phyloP scores from a whole-genome alignment of 2,888 invertebrate genomes.

The Limnephilus marmoratus region DNA sequence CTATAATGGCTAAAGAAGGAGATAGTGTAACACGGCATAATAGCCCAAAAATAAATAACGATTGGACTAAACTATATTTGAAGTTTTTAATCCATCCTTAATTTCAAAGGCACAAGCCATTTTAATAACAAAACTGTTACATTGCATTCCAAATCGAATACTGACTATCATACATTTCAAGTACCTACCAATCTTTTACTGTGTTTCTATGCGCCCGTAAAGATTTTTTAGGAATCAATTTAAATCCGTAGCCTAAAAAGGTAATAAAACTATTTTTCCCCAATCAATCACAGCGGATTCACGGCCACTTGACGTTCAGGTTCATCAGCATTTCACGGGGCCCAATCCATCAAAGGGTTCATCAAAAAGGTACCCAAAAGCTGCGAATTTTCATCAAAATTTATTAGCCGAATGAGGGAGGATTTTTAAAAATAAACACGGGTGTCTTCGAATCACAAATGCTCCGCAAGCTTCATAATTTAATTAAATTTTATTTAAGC shows the following conservation, averaged over 20 bases:
- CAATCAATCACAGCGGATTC: slow-evolving; percentile 47
- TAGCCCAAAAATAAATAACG: too few species aligned
- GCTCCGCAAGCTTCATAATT: background rate
- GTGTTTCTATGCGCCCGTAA: background rate
- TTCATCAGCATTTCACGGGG: slow-evolving; percentile 27
- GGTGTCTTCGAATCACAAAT: background rate
- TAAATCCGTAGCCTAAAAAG: slow-evolving; percentile 14
- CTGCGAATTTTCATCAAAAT: slow-evolving; percentile 17
- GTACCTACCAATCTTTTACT: background rate
- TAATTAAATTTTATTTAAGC: background rate
- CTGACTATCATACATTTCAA: background rate
- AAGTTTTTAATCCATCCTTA: too few species aligned
- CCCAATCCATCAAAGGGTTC: slow-evolving; percentile 44
- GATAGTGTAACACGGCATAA: too few species aligned
- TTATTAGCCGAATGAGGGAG: slow-evolving; percentile 39
- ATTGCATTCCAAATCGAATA: background rate
- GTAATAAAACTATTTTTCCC: slow-evolving; percentile 34
- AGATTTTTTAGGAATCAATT: background rate
- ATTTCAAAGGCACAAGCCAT: background rate
- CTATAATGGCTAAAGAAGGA: too few species aligned
- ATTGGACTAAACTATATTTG: too few species aligned
- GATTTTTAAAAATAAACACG: slow-evolving; percentile 24
- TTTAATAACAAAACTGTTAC: background rate
- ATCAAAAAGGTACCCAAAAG: background rate
- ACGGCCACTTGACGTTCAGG: slow-evolving; percentile 21